Percentiles rank a stretch among this genome's conserved stretches.
Evolutionary conservation across 1,140 invertebrate genomes (phyloP).

Genomic region (Plectrocnemia conspersa): DNA sequence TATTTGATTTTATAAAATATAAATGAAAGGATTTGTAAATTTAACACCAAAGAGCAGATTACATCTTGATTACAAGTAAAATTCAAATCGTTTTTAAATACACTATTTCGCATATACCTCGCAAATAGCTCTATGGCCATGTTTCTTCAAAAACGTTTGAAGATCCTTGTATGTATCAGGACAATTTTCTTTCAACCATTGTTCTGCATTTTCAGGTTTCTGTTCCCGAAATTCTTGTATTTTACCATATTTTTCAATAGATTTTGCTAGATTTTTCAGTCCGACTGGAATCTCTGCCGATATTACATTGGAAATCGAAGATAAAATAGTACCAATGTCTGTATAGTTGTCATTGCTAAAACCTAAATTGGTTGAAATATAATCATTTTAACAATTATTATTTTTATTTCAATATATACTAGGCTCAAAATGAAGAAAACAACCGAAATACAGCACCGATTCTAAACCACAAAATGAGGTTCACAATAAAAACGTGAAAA

Average conservation of each 20-base stretch:
- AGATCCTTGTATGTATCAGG: constrained; percentile 51
- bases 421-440: no score
- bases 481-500: no score
- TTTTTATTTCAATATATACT: no score
- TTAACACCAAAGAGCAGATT: no score
- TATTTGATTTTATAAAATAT: no score
- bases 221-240: constrained; percentile 53
- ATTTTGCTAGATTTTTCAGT: constrained; percentile 53
- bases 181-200: constrained; percentile 57
- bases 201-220: constrained; percentile 49
- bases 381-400: no score
- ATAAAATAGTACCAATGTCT: constrained; percentile 61
- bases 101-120: constrained; percentile 54
- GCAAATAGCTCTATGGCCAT: constrained; percentile 69
- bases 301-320: constrained; percentile 59
- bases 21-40: no score
- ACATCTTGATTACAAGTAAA: no score
- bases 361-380: constrained; percentile 48
- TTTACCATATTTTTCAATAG: constrained; percentile 49
- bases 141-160: constrained; percentile 59
- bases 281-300: constrained; percentile 62
- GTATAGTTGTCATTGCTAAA: constrained; percentile 56
- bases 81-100: no score
- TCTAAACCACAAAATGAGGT: no score
- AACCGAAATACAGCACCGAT: no score